Evolutionary conservation across 2,888 invertebrate genomes (phyloP).

Genomic region (Tetramorium bicarinatum): DNA sequence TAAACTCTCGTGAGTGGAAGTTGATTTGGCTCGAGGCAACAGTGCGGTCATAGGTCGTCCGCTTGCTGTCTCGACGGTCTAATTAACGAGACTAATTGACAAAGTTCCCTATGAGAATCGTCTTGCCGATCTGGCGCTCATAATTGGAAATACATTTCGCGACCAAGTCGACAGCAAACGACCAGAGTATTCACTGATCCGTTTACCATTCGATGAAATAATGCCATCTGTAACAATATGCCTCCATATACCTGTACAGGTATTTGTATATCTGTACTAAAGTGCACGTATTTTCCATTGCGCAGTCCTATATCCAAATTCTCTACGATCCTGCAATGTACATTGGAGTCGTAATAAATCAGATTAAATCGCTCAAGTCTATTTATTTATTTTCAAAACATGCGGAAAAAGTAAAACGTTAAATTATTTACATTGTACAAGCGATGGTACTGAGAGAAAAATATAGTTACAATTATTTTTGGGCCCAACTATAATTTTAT

Average conservation of each 20-base stretch:
- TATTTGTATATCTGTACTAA: not conserved
- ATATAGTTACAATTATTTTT: too few relatives aligned
- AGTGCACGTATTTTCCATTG: constrained; percentile 18
- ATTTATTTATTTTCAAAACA: constrained; percentile 8
- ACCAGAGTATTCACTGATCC: constrained; percentile 26
- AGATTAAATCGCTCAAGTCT: not conserved
- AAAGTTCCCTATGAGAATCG: constrained; percentile 71
- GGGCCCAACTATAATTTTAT: too few relatives aligned
- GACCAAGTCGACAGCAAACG: constrained; percentile 27
- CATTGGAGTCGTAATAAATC: not conserved
- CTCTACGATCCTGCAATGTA: not conserved
- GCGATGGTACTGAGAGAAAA: too few relatives aligned
- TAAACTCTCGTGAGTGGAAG: constrained; percentile 67
- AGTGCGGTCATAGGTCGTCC: constrained; percentile 67
- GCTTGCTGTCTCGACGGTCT: constrained; percentile 66
- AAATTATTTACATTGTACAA: not conserved
- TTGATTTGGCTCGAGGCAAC: constrained; percentile 69
- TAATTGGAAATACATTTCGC: constrained; percentile 65
- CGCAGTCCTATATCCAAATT: not conserved
- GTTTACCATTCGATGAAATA: constrained; percentile 35
- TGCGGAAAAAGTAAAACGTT: not conserved
- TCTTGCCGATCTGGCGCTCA: constrained; percentile 65
- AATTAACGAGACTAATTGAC: constrained; percentile 76
- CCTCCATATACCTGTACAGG: not conserved
- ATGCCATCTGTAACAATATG: constrained; percentile 34